These are phyloP conservation scores for Caenorhabditis remanei DNA, from an alignment of 1,140 invertebrate genomes.

Conservation along the genomic window DNA sequence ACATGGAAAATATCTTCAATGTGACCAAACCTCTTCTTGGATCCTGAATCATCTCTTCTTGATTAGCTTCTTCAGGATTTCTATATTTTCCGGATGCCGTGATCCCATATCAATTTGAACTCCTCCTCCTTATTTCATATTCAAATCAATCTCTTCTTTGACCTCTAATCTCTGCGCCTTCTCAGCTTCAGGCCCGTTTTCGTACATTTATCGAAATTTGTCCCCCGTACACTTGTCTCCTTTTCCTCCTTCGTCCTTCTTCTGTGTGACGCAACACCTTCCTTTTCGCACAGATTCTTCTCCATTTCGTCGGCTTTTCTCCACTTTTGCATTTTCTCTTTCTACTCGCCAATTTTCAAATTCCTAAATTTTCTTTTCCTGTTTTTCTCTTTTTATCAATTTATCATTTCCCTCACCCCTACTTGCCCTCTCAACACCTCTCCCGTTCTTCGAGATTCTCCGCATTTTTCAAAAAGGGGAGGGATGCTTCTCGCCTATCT, in stretches of 20 bases:
- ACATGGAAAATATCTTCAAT: no score
- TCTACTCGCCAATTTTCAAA: not conserved
- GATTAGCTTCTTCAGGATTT: no score
- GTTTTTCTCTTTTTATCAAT: not conserved
- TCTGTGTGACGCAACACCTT: conserved; percentile 7
- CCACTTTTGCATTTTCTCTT: not conserved
- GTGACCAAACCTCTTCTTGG: no score
- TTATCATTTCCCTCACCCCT: not conserved
- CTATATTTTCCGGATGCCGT: no score
- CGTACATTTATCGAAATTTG: not conserved
- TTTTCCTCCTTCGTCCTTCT: not conserved
- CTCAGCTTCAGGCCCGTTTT: conserved; percentile 29
- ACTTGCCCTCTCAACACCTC: no score
- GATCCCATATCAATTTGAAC: no score
- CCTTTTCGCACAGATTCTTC: not conserved
- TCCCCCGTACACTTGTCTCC: no score
- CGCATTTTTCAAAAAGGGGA: conserved; percentile 1
- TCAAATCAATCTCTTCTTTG: not conserved
- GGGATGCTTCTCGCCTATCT: not conserved
- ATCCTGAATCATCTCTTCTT: no score
- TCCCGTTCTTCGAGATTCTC: not conserved
- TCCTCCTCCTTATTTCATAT: not conserved
- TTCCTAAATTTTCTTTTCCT: conserved; percentile 1
- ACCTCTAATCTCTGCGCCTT: conserved; percentile 35
- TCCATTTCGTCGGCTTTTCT: not conserved